phyloP scores from a whole-genome alignment of 2,888 invertebrate species.

The Pristionchus arcanus region DNA sequence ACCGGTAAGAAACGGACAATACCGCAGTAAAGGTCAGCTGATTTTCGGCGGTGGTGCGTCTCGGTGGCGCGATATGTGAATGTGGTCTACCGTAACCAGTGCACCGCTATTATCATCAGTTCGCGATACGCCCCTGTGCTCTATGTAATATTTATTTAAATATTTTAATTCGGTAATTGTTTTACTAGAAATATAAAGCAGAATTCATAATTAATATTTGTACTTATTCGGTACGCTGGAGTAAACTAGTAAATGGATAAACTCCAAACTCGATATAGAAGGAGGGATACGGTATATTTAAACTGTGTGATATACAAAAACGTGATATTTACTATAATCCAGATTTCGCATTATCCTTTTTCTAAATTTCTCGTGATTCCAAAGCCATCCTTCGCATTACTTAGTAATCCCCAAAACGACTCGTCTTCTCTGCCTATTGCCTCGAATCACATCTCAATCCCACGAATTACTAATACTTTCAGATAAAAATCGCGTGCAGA shows the following conservation, averaged over 20 bases:
- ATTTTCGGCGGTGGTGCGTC: not conserved
- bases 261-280: too few relatives aligned
- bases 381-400: not conserved
- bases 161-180: too few relatives aligned
- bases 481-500: not conserved
- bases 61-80: not conserved
- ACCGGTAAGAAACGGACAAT: not conserved
- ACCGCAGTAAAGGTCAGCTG: constrained; percentile 44
- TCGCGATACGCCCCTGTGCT: too few relatives aligned
- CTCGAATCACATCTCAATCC: not conserved
- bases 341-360: not conserved
- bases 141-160: too few relatives aligned
- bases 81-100: too few relatives aligned
- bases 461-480: not conserved
- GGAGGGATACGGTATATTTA: too few relatives aligned
- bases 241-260: too few relatives aligned
- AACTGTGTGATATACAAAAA: too few relatives aligned
- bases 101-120: too few relatives aligned
- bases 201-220: too few relatives aligned
- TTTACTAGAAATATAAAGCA: too few relatives aligned
- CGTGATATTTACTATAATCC: not conserved
- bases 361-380: not conserved
- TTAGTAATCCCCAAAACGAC: not conserved
- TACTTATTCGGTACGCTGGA: too few relatives aligned
- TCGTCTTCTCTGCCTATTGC: not conserved